Conservation (phyloP, 1,140 invertebrate genomes). For the Parasteatoda tepidariorum region DNA sequence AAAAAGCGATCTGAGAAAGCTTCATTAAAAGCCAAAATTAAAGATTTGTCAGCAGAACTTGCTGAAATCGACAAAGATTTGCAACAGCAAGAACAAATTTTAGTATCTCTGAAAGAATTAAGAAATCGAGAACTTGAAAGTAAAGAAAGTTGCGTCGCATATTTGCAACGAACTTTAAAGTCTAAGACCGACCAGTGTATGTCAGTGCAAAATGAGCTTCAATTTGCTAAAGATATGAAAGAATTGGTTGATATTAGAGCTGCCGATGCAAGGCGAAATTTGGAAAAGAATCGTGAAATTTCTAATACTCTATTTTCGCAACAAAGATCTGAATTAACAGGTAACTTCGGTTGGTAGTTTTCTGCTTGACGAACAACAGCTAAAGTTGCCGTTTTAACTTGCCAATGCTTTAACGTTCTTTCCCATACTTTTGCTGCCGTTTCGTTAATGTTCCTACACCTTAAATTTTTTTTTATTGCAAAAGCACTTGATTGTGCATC, state of each 20-base stretch:
- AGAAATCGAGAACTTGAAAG: background rate
- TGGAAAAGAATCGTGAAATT: background rate
- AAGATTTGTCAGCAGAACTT: background rate
- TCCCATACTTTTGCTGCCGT: too few species aligned
- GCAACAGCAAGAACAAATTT: background rate
- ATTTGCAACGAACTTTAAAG: background rate
- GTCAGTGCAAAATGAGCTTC: background rate
- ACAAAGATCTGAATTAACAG: conserved; percentile 5
- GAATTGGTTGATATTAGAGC: background rate
- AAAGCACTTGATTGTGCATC: too few species aligned
- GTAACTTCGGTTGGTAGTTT: background rate
- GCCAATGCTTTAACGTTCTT: too few species aligned
- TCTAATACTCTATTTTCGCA: background rate
- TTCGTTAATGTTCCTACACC: too few species aligned
- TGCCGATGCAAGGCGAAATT: background rate
- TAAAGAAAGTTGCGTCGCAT: background rate
- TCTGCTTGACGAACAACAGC: too few species aligned
- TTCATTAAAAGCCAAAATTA: background rate
- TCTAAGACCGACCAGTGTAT: background rate
- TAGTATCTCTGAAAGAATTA: background rate
- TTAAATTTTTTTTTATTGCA: too few species aligned
- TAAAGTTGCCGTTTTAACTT: too few species aligned
- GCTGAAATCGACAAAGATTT: background rate
- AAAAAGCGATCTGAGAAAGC: conserved; percentile 10
- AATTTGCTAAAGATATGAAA: background rate